phyloP scores from a whole-genome alignment of 2,797 vertebrate species.

The Leptodactylus fallax region DNA sequence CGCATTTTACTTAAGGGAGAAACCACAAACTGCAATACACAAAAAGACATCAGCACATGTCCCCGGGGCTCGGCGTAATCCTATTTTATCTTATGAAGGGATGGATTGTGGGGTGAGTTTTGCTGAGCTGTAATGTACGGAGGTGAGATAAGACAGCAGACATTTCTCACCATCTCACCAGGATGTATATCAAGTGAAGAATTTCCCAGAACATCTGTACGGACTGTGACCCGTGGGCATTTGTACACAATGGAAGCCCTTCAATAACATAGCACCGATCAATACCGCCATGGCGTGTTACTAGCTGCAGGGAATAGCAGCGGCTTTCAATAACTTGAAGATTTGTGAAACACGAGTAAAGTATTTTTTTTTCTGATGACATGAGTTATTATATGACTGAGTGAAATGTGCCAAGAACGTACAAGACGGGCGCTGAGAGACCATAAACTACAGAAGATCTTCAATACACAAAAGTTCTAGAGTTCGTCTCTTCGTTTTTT shows the following conservation, averaged over 20 bases:
- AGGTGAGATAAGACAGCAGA: slow-evolving; percentile 32
- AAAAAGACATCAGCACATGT: slow-evolving; percentile 34
- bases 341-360: slow-evolving; percentile 7
- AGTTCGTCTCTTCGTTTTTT: not conserved
- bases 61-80: slow-evolving; percentile 34
- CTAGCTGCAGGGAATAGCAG: not conserved
- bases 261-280: not conserved
- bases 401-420: not conserved
- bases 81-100: slow-evolving; percentile 40
- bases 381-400: too few relatives aligned
- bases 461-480: not conserved
- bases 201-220: slow-evolving; percentile 28
- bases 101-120: slow-evolving; percentile 7
- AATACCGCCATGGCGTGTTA: not conserved
- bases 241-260: not conserved
- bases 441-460: not conserved
- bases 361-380: not conserved
- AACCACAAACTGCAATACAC: slow-evolving; percentile 33
- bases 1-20: not conserved
- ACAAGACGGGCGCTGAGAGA: not conserved
- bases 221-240: slow-evolving; percentile 12
- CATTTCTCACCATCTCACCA: slow-evolving; percentile 38
- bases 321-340: not conserved
- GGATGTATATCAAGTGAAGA: slow-evolving; percentile 12
- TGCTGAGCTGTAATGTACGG: slow-evolving; percentile 26